Evolutionary conservation across 2,113 vertebrate genomes (phyloP).

Genomic region (Marmota monax): DNA sequence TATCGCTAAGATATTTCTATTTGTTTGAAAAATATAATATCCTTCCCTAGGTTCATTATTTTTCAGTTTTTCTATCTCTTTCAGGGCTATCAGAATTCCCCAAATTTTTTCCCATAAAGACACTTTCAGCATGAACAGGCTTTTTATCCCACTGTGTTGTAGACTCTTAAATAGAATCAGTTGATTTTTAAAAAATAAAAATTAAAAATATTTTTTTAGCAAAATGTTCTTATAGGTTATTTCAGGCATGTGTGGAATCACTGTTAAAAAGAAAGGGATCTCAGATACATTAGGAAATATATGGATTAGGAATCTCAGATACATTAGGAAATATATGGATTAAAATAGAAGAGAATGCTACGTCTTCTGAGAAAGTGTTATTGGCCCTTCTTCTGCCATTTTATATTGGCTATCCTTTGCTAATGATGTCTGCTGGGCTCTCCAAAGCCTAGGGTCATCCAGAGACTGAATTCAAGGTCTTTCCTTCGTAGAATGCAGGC

Average conservation of each 20-base stretch:
- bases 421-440: not conserved
- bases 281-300: not conserved
- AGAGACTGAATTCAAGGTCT: not conserved
- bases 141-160: not conserved
- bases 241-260: constrained; percentile 24
- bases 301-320: not conserved
- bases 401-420: not conserved
- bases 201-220: constrained; percentile 33
- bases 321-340: not conserved
- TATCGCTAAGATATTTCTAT: constrained; percentile 65
- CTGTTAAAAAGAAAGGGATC: not conserved
- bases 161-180: not conserved
- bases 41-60: constrained; percentile 50
- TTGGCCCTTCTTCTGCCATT: not conserved
- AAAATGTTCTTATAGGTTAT: constrained; percentile 22
- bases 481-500: not conserved
- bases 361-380: not conserved
- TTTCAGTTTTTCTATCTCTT: constrained; percentile 48
- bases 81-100: constrained; percentile 57
- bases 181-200: not conserved
- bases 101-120: constrained; percentile 61
- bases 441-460: not conserved
- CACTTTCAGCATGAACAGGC: not conserved
- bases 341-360: not conserved
- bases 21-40: constrained; percentile 61